Percentiles rank a stretch among this genome's conserved stretches.
phyloP scores from a whole-genome alignment of 1,140 invertebrate species.

The Drosophila nikananu region DNA sequence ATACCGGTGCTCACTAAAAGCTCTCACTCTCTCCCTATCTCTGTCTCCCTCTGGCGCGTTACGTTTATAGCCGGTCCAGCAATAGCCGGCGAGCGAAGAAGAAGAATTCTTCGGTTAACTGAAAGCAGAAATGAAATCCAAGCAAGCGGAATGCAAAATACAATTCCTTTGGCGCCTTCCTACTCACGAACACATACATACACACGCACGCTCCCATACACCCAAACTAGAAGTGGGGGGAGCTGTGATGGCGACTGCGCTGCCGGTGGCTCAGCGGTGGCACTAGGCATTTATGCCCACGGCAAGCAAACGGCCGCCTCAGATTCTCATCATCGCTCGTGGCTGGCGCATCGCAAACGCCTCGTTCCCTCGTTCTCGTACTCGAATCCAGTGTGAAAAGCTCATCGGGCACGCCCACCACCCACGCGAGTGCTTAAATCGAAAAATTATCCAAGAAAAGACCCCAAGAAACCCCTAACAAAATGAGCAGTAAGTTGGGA shows the following conservation, averaged over 20 bases:
- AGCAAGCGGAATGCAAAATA: slow-evolving; percentile 73
- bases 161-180: slow-evolving; percentile 73
- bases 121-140: slow-evolving; percentile 62
- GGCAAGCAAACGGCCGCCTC: slow-evolving; percentile 47
- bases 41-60: background rate
- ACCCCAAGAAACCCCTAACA: slow-evolving; percentile 56
- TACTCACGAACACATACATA: slow-evolving; percentile 19
- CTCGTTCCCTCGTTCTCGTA: slow-evolving; percentile 57
- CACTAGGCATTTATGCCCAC: slow-evolving; percentile 62
- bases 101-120: too few relatives aligned
- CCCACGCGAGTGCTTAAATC: slow-evolving; percentile 66
- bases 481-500: slow-evolving; percentile 79
- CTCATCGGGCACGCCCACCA: slow-evolving; percentile 69
- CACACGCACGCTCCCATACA: background rate
- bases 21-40: too few relatives aligned
- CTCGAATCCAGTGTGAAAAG: slow-evolving; percentile 70
- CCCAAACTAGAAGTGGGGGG: slow-evolving; percentile 7
- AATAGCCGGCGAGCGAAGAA: slow-evolving; percentile 59
- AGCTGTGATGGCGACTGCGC: slow-evolving; percentile 29
- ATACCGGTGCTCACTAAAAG: background rate
- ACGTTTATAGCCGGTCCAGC: slow-evolving; percentile 33
- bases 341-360: slow-evolving; percentile 69
- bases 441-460: slow-evolving; percentile 38
- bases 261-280: slow-evolving; percentile 35
- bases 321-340: slow-evolving; percentile 78